Evolutionary conservation across 2,113 vertebrate genomes (phyloP).

Genomic region (Microcebus ravelobensis): DNA sequence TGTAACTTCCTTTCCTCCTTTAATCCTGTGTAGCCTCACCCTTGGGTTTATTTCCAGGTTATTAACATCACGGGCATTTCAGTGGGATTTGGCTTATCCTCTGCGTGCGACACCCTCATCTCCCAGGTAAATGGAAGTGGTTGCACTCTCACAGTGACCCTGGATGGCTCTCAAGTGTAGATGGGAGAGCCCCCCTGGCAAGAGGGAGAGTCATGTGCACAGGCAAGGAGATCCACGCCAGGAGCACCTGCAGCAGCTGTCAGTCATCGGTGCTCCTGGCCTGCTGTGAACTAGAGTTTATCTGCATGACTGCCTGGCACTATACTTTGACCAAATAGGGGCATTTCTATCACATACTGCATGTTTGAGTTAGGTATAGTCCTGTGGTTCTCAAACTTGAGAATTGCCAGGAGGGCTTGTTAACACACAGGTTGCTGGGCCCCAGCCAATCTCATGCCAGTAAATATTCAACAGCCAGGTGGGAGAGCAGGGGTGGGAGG

Average conservation of each 20-base stretch:
- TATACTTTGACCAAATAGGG: neutral
- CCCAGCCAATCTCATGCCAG: neutral
- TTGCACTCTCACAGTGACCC: neutral
- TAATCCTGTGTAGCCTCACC: neutral
- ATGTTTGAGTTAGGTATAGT: neutral
- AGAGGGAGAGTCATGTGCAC: neutral
- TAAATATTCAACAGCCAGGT: neutral
- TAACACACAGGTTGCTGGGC: neutral
- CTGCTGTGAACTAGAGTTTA: neutral
- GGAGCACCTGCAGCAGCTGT: fast-evolving
- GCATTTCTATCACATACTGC: neutral
- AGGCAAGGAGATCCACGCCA: neutral
- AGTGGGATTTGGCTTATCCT: slow-evolving; percentile 89
- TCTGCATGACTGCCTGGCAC: neutral
- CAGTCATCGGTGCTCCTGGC: neutral
- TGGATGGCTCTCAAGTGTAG: neutral
- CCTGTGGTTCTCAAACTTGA: neutral
- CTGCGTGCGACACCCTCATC: slow-evolving; percentile 94
- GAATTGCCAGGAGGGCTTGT: neutral
- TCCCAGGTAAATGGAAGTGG: slow-evolving; percentile 89
- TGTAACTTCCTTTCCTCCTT: no score
- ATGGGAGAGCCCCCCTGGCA: no score
- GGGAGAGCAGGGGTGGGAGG: no score
- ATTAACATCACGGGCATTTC: slow-evolving; percentile 91
- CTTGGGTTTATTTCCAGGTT: slow-evolving; percentile 84